Percentiles rank a stretch among this genome's conserved stretches.
phyloP scores from a whole-genome alignment of 2,113 vertebrate genomes.

The Lichenostomus cassidix region DNA sequence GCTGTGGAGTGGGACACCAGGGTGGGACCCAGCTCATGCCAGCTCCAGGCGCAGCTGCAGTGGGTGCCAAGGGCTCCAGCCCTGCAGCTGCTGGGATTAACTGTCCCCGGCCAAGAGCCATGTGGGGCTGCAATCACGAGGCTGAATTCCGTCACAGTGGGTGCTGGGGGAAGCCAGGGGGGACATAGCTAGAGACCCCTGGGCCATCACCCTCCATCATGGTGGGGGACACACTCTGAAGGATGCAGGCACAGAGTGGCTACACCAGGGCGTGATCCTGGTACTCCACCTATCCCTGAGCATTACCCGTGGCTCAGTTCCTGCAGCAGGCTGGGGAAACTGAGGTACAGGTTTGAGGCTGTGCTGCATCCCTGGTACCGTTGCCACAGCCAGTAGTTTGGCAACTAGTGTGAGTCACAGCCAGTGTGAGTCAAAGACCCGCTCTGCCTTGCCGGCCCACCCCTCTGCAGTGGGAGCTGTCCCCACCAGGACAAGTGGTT shows the following conservation, averaged over 20 bases:
- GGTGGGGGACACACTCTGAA: fast-evolving
- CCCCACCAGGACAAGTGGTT: fast-evolving
- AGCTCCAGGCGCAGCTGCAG: fast-evolving
- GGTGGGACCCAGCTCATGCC: fast-evolving
- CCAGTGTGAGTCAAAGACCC: background rate
- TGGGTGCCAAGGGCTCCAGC: background rate
- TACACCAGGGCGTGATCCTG: background rate
- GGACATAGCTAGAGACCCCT: background rate
- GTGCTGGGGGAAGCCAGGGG: fast-evolving
- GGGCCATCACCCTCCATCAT: fast-evolving
- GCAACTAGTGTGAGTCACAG: no score
- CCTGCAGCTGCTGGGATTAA: background rate
- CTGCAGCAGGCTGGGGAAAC: background rate
- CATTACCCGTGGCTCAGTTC: fast-evolving
- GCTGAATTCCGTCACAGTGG: fast-evolving
- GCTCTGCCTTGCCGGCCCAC: fast-evolving
- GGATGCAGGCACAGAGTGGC: background rate
- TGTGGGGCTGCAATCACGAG: background rate
- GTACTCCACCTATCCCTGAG: background rate
- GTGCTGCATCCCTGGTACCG: fast-evolving
- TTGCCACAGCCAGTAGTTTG: no score
- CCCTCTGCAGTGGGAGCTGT: fast-evolving
- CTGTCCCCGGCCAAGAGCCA: background rate
- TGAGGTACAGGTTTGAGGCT: background rate
- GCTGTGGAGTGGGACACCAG: no score